These are phyloP conservation scores for Chelon labrosus DNA, from an alignment of 2,797 vertebrate species.

Conservation along the genomic window DNA sequence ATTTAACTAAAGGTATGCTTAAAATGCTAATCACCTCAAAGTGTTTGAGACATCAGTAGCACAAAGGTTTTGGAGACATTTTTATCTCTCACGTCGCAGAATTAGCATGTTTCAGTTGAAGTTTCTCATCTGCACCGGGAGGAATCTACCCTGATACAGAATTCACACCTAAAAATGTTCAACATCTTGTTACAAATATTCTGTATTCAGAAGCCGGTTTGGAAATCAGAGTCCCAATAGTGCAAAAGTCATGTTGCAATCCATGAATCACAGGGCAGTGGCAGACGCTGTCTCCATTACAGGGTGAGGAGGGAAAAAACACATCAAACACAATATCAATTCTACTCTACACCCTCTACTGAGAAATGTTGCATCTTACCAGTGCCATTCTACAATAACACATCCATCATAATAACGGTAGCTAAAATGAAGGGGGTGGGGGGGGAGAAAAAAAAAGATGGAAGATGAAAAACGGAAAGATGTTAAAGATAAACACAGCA, in stretches of 20 bases:
- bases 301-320: constrained; percentile 18
- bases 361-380: constrained; percentile 79
- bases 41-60: constrained; percentile 44
- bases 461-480: constrained; percentile 68
- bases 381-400: constrained; percentile 83
- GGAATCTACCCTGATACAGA: background rate
- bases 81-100: constrained; percentile 36
- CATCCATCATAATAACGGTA: constrained; percentile 84
- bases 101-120: constrained; percentile 51
- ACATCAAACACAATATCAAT: constrained; percentile 76
- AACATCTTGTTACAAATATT: constrained; percentile 26
- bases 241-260: constrained; percentile 39
- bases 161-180: constrained; percentile 6
- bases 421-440: constrained; percentile 73
- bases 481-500: constrained; percentile 68
- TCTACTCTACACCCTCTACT: constrained; percentile 56
- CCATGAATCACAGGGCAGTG: constrained; percentile 53
- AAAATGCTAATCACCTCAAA: constrained; percentile 59
- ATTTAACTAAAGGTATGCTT: constrained; percentile 57
- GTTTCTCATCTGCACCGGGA: constrained; percentile 17
- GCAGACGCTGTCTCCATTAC: constrained; percentile 53
- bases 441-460: constrained; percentile 24
- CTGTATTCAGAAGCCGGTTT: background rate
- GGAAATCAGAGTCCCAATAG: constrained; percentile 30
- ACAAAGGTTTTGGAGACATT: constrained; percentile 5